Evolutionary conservation across 2,888 invertebrate species (phyloP).

Genomic region (Dryobota labecula): DNA sequence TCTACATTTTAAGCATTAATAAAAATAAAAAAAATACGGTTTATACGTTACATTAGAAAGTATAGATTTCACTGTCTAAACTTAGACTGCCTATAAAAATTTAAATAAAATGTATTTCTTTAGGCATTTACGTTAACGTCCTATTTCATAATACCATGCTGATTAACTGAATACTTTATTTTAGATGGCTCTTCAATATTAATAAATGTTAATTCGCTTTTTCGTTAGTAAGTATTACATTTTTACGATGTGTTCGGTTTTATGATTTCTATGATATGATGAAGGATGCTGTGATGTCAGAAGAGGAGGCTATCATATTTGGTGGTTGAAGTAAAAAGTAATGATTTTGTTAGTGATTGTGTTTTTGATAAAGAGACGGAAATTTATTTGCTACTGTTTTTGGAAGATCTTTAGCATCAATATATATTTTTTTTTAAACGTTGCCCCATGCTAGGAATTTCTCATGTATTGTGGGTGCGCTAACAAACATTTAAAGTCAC

Average conservation of each 20-base stretch:
- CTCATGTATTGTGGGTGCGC: too few species aligned
- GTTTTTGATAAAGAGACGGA: neutral
- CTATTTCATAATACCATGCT: conserved; percentile 52
- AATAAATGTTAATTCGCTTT: conserved; percentile 38
- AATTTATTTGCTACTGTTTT: neutral
- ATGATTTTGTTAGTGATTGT: neutral
- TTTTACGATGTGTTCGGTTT: conserved; percentile 22
- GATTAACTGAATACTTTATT: conserved; percentile 30
- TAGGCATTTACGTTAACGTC: conserved; percentile 12
- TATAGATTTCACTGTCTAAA: conserved; percentile 47
- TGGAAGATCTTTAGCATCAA: neutral
- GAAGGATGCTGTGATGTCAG: conserved; percentile 23
- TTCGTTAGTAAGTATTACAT: conserved; percentile 15
- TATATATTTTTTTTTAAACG: too few species aligned
- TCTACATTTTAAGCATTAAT: too few species aligned
- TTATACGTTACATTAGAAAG: conserved; percentile 46
- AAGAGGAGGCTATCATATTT: conserved; percentile 1
- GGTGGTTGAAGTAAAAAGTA: conserved; percentile 4
- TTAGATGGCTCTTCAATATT: conserved; percentile 40
- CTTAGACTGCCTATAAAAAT: conserved; percentile 40
- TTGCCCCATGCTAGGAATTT: too few species aligned
- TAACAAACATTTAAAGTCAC: too few species aligned
- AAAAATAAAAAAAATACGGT: too few species aligned
- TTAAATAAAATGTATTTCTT: conserved; percentile 41
- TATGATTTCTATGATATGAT: conserved; percentile 9